phyloP scores from a whole-genome alignment of 2,797 vertebrate genomes.

The Phylloscopus collybita region DNA sequence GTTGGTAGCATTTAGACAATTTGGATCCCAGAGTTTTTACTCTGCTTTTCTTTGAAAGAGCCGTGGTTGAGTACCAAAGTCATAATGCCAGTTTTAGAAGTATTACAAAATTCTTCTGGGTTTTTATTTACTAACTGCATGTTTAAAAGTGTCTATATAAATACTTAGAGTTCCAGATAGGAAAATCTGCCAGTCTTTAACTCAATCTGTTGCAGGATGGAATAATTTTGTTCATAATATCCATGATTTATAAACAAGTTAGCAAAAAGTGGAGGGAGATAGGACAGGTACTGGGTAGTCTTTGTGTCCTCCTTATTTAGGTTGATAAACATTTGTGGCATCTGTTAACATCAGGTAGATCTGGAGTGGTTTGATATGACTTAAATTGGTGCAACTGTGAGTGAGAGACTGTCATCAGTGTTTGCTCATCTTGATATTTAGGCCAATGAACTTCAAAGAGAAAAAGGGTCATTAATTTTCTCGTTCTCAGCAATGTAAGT shows the following conservation, averaged over 20 bases:
- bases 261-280: not conserved
- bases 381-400: not conserved
- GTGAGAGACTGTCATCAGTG: not conserved
- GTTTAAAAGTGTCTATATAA: not conserved
- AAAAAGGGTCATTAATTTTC: conserved; percentile 35
- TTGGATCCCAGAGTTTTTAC: not conserved
- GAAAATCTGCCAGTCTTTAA: not conserved
- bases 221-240: not conserved
- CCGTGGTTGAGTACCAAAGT: not conserved
- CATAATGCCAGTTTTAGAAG: not conserved
- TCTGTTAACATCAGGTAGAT: not conserved
- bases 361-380: not conserved
- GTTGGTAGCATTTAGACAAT: not conserved
- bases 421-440: conserved; percentile 2
- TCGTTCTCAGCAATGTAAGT: not conserved
- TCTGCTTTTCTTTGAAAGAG: not conserved
- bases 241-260: not conserved
- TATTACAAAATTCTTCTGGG: not conserved
- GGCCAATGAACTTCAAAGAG: conserved; percentile 3
- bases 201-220: not conserved
- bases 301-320: not conserved
- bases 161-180: not conserved
- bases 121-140: not conserved
- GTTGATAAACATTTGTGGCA: not conserved
- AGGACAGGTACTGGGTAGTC: not conserved